Base-by-base conservation (phyloP, 2,888 invertebrate species). In the Hypomecis punctinalis region DNA sequence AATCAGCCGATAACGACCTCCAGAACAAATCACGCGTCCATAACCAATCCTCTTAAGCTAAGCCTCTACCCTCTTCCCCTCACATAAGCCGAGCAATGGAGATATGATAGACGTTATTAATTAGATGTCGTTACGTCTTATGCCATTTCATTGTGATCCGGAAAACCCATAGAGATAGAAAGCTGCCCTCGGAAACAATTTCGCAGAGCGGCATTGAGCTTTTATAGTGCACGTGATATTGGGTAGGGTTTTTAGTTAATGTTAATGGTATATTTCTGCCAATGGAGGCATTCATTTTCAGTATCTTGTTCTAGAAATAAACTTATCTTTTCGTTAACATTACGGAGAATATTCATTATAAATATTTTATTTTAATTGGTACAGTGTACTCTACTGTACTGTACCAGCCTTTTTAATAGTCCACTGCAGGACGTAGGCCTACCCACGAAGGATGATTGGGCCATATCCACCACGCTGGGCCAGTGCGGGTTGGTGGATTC, bases 61-160 rank as follows among this genome's bases (percentile, higher is more conserved):
- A 90, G 88, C 88, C 81, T 45, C 47, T 46, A 55, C 56, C 82
- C 72, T 78, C 47, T 45, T 23, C 51, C 81, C 79, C 77, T 73
- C 81, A 78, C 79, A 84, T 87, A 86, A 87, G 87, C 85, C 86
- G 78, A 81, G 89, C 88, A 89, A 91, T 90, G 84, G 88, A 91
- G 90, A 91, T 92, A 92, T 92, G 89, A 91, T 90, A 90, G 88
- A 90, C 85, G 88, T 90, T 91, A 93, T 93, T 93, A 92, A 93
- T 92, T 91, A 91, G 88, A 89, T 88, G 87, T 89, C 91, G 84
- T 91, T 91, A 89, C 87, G 82, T 91, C 89, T 90, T 90, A 85
- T 88, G 88, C 87, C 85, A 74, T 90, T 89, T 89, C 91, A 90
- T 89, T 91, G 89, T 78, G 80, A 80, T 80, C 76, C 78, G 81